Conservation (phyloP, 2,888 invertebrate species). For the Scaptomyza reducta region DNA sequence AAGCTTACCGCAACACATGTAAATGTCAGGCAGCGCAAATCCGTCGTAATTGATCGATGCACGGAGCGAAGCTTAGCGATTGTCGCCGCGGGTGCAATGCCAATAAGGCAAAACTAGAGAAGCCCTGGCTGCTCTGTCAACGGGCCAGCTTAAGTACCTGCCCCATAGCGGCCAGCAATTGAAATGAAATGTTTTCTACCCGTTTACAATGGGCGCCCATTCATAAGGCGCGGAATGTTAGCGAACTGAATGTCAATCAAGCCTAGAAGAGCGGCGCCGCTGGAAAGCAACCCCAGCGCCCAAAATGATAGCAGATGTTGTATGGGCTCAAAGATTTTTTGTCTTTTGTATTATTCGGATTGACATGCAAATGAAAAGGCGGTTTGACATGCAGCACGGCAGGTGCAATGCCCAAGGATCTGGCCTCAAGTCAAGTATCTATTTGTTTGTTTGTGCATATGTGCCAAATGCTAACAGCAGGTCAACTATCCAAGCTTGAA, state of each 20-base stretch:
- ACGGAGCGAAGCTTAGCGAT: conserved; percentile 71
- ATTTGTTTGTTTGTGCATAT: conserved; percentile 30
- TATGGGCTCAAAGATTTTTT: conserved; percentile 55
- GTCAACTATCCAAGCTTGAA: conserved; percentile 62
- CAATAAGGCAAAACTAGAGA: conserved; percentile 50
- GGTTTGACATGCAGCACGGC: conserved; percentile 57
- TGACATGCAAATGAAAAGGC: conserved; percentile 75
- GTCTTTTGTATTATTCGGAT: conserved; percentile 15
- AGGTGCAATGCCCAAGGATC: conserved; percentile 64
- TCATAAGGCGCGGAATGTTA: conserved; percentile 56
- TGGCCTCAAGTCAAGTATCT: conserved; percentile 60
- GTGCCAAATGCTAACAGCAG: conserved; percentile 74
- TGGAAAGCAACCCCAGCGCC: conserved; percentile 55
- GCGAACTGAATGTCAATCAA: conserved; percentile 78
- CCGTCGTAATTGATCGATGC: conserved; percentile 76
- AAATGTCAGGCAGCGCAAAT: conserved; percentile 67
- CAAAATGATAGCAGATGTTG: conserved; percentile 80
- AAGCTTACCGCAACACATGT: conserved; percentile 76
- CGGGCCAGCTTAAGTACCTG: conserved; percentile 71
- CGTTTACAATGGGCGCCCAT: conserved; percentile 67
- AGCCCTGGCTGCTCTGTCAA: conserved; percentile 50
- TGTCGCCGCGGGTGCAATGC: conserved; percentile 77
- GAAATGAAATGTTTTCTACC: conserved; percentile 33
- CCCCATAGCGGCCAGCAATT: conserved; percentile 51
- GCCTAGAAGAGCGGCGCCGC: conserved; percentile 36